phyloP scores from a whole-genome alignment of 2,888 invertebrate genomes.

The Punctoribates punctum region DNA sequence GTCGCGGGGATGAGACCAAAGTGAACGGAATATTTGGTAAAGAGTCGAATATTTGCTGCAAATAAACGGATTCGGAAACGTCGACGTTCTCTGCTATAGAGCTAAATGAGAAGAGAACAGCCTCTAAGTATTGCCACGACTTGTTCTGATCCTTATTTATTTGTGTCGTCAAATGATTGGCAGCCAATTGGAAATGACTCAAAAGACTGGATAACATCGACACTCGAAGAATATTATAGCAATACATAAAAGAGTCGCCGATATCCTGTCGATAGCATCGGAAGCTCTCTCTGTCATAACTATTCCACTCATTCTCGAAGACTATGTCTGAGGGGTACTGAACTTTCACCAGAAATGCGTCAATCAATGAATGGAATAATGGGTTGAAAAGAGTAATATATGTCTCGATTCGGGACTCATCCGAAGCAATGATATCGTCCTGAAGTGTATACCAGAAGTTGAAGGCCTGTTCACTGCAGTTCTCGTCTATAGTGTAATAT shows the following conservation, averaged over 20 bases:
- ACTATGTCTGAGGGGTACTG: constrained; percentile 66
- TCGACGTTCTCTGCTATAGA: constrained; percentile 61
- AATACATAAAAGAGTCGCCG: constrained; percentile 79
- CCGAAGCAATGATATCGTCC: constrained; percentile 63
- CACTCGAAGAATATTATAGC: constrained; percentile 73
- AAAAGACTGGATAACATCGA: constrained; percentile 48
- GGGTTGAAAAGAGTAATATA: constrained; percentile 65
- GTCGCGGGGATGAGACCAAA: constrained; percentile 50
- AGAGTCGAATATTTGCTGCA: constrained; percentile 62
- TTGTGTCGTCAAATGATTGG: constrained; percentile 34
- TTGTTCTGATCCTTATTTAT: constrained; percentile 15
- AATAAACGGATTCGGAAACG: constrained; percentile 59
- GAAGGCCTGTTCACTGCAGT: constrained; percentile 76
- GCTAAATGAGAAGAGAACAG: constrained; percentile 65
- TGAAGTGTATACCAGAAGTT: constrained; percentile 88
- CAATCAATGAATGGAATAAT: constrained; percentile 72
- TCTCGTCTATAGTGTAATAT: constrained; percentile 81
- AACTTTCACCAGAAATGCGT: constrained; percentile 72
- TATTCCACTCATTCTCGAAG: constrained; percentile 58
- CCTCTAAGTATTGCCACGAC: constrained; percentile 60
- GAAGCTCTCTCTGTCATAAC: constrained; percentile 79
- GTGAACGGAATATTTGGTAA: constrained; percentile 64
- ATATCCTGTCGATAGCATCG: constrained; percentile 82
- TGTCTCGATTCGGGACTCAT: constrained; percentile 56
- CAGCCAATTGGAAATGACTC: constrained; percentile 46